phyloP scores from a whole-genome alignment of 2,797 vertebrate genomes.

The Falco berigora region DNA sequence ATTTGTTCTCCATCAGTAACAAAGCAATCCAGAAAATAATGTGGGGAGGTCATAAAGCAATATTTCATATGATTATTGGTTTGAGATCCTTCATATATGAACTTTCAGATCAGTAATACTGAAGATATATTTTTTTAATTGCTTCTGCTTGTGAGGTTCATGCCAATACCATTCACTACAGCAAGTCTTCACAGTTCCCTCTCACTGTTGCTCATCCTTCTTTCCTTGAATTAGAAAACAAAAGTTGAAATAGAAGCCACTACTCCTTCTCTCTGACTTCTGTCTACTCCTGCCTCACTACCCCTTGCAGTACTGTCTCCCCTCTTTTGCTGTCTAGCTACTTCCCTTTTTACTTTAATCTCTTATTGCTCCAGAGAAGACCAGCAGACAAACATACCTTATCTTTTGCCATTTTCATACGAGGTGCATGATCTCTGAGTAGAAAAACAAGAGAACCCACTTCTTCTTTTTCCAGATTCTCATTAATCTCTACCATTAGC shows the following conservation, averaged over 20 bases:
- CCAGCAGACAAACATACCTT: slow-evolving; percentile 72
- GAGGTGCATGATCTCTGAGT: slow-evolving; percentile 66
- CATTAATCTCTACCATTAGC: slow-evolving; percentile 82
- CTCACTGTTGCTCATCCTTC: background rate
- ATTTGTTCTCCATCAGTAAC: background rate
- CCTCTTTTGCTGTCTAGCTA: background rate
- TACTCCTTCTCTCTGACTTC: background rate
- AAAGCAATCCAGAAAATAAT: background rate
- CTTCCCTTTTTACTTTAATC: background rate
- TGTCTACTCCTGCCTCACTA: background rate
- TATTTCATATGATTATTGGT: background rate
- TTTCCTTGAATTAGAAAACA: background rate
- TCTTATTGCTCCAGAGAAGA: background rate
- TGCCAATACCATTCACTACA: background rate
- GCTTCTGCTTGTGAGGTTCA: background rate
- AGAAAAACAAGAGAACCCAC: slow-evolving; percentile 81
- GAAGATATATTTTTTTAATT: background rate
- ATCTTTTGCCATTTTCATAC: slow-evolving; percentile 71
- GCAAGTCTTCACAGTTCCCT: background rate
- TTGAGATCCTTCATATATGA: background rate
- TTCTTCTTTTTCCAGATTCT: slow-evolving; percentile 78
- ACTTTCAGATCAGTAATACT: background rate
- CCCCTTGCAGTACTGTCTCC: background rate
- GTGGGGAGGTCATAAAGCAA: too few species aligned
- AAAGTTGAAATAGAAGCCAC: background rate